phyloP scores from a whole-genome alignment of 2,888 invertebrate genomes.

The Spisula solida region DNA sequence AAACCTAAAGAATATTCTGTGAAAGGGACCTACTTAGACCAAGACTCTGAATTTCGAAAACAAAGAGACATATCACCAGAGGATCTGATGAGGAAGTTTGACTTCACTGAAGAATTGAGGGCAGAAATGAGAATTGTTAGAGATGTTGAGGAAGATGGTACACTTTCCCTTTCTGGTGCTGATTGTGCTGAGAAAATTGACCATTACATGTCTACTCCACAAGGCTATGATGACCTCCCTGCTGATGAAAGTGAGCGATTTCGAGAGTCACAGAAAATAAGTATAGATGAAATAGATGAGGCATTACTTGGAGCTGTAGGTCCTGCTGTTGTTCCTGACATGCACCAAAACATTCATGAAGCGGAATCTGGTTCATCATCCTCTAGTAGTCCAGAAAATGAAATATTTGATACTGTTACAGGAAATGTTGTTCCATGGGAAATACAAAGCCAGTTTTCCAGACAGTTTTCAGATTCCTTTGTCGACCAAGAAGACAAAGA shows the following conservation, averaged over 20 bases:
- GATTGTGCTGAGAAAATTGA: conserved; percentile 47
- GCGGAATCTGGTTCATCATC: conserved; percentile 55
- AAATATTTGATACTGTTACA: conserved; percentile 83
- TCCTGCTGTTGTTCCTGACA: conserved; percentile 50
- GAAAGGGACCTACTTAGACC: conserved; percentile 27
- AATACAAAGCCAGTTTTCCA: conserved; percentile 81
- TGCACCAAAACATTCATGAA: conserved; percentile 20
- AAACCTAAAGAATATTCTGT: conserved; percentile 50
- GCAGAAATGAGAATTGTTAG: conserved; percentile 64
- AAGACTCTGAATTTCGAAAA: conserved; percentile 44
- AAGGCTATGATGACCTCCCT: conserved; percentile 60
- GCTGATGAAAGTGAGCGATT: conserved; percentile 60
- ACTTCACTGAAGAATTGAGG: conserved; percentile 77
- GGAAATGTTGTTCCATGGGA: conserved; percentile 83
- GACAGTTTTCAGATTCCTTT: conserved; percentile 83
- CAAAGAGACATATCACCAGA: conserved; percentile 80
- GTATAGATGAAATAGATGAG: conserved; percentile 37
- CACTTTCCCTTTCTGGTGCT: conserved; percentile 57
- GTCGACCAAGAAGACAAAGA: conserved; percentile 78
- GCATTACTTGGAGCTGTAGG: conserved; percentile 61
- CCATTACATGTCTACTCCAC: conserved; percentile 45
- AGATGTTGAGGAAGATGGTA: conserved; percentile 82
- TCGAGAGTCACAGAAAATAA: conserved; percentile 10
- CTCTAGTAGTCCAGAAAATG: conserved; percentile 77
- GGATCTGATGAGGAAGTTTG: conserved; percentile 78